A percentile compares a stretch with the other conserved stretches of the same genome.
Conservation (phyloP, 2,888 invertebrate genomes). For the Megamerina dolium region DNA sequence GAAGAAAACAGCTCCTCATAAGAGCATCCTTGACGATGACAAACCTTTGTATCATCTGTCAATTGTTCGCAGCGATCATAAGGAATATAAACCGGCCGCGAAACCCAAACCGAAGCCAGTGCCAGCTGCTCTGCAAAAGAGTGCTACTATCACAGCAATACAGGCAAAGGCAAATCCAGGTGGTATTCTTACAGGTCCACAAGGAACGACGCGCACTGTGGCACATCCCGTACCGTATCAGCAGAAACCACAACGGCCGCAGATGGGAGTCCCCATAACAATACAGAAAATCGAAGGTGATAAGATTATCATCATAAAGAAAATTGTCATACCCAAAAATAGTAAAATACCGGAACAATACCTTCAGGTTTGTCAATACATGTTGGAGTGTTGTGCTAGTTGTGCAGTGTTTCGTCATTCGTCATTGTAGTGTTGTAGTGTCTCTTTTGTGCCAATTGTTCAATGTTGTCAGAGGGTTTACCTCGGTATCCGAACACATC, state of each 20-base stretch:
- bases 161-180: slow-evolving; percentile 33
- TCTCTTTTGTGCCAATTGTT: slow-evolving; percentile 4
- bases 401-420: slow-evolving; percentile 3
- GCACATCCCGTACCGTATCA: slow-evolving; percentile 13
- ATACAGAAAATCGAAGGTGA: slow-evolving; percentile 49
- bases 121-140: slow-evolving; percentile 26
- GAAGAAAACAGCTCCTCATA: slow-evolving; percentile 41
- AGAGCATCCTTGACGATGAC: slow-evolving; percentile 47
- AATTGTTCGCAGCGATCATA: slow-evolving; percentile 42
- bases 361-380: slow-evolving; percentile 42
- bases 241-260: slow-evolving; percentile 29
- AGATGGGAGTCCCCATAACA: slow-evolving; percentile 44
- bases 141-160: slow-evolving; percentile 25
- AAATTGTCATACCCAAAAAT: slow-evolving; percentile 48
- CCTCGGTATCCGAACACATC: neutral
- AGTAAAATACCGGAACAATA: slow-evolving; percentile 48
- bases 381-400: slow-evolving; percentile 16
- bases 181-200: slow-evolving; percentile 41
- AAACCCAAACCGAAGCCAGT: slow-evolving; percentile 37
- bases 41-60: slow-evolving; percentile 46
- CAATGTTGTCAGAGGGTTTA: neutral
- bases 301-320: slow-evolving; percentile 49
- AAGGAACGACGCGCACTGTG: slow-evolving; percentile 26
- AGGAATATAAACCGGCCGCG: slow-evolving; percentile 35
- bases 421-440: slow-evolving; percentile 11